A percentile compares a stretch with the other conserved stretches of the same genome.
These are phyloP conservation scores for Melieria picta DNA, from an alignment of 2,888 invertebrate species.

Conservation along the genomic window DNA sequence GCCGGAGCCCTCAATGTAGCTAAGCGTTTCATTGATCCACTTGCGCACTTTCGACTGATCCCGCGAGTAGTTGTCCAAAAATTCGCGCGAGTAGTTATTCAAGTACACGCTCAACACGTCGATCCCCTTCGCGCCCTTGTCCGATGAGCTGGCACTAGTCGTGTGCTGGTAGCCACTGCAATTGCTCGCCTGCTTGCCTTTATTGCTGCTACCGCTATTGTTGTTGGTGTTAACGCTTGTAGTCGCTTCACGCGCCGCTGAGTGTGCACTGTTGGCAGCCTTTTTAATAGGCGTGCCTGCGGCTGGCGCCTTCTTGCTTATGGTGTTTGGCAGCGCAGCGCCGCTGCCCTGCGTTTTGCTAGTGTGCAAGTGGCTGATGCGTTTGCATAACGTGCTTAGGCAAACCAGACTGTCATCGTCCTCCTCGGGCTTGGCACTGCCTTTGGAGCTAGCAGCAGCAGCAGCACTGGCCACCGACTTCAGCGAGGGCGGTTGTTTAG, in stretches of 20 bases:
- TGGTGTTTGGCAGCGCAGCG: conserved; percentile 34
- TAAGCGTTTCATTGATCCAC: conserved; percentile 64
- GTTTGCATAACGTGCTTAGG: conserved; percentile 57
- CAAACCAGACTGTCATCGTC: conserved; percentile 59
- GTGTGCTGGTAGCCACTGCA: conserved; percentile 4
- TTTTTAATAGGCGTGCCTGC: conserved; percentile 14
- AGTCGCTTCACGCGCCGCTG: conserved; percentile 17
- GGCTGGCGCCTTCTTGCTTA: conserved; percentile 24
- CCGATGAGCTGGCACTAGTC: not conserved
- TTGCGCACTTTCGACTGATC: conserved; percentile 57
- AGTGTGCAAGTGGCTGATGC: conserved; percentile 48
- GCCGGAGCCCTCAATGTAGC: conserved; percentile 60
- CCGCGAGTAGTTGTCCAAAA: conserved; percentile 58
- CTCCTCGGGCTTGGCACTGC: conserved; percentile 43
- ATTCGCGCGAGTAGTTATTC: conserved; percentile 46
- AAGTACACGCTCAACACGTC: conserved; percentile 52
- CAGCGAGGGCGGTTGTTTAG: conserved; percentile 40
- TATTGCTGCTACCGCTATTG: conserved; percentile 4
- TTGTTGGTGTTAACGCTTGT: conserved; percentile 6
- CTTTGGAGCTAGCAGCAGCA: conserved; percentile 40
- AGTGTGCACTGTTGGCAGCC: conserved; percentile 10
- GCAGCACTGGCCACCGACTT: conserved; percentile 47
- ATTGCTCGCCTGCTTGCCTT: conserved; percentile 29
- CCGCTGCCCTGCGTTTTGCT: not conserved
- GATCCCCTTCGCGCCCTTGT: conserved; percentile 15